Base-by-base conservation (phyloP, 2,888 invertebrate genomes). In the Hyposoter didymator region DNA sequence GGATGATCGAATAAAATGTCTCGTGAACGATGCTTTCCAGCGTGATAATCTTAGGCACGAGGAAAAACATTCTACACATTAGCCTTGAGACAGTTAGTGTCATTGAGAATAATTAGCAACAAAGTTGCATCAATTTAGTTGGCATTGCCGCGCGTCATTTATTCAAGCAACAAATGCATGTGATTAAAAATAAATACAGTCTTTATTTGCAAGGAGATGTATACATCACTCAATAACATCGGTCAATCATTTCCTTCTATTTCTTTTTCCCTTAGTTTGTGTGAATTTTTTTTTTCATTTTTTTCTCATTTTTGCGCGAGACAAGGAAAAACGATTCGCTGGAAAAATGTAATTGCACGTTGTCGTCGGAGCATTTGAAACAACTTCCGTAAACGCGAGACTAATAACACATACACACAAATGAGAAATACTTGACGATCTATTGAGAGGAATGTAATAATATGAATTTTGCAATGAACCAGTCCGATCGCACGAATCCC, bases 381-480 rank as follows among this genome's bases (percentile, higher is more conserved):
- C 17, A 19, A 76, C 66, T 76, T 64, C 47, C 76, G 28, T 32
- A 75, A n/a, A 39, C 39, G 39, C 39, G 39, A 28, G 62, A 49
- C 52, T 64, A 64, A 75, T 64, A 64, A 55, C 7, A 64, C n/a
- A n/a, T 39, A n/a, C 6, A n/a, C 6, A 64, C 28, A 32, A 49
- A 66, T 39, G 59, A 28, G 14, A 45, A n/a, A 45, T 12, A 22
- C 47, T 17, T 22, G 19, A 28, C 35, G n/a, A 52, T 47, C 74
- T 22, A 22, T 17, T 49, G 49, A 66, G 39, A n/a, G 19, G 19
- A 67, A 76, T 55, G 55, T 72, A 84, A 84, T 72, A 70, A 80
- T 80, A 76, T 22, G 78, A 62, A 84, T 78, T 72, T 74, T 39
- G 47, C 47, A 39, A 74, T 59, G 47, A 62, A 49, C 62, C 72